phyloP scores from a whole-genome alignment of 2,888 invertebrate genomes.

The Alitta virens region DNA sequence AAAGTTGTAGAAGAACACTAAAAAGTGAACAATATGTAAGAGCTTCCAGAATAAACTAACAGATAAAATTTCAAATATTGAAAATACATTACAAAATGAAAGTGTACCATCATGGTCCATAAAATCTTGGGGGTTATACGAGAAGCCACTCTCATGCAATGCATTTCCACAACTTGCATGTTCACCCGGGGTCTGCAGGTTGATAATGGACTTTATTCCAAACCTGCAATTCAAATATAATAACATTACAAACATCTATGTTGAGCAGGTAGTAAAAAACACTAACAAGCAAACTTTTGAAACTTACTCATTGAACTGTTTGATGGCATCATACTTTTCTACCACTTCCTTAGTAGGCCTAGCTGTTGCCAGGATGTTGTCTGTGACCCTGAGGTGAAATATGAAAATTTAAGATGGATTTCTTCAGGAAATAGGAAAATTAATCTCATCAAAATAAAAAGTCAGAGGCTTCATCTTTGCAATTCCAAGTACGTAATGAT shows the following conservation, averaged over 20 bases:
- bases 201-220: constrained; percentile 79
- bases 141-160: constrained; percentile 75
- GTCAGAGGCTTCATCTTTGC: background rate
- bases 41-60: too few species aligned
- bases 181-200: constrained; percentile 80
- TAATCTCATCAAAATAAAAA: background rate
- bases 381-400: constrained; percentile 71
- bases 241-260: background rate
- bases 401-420: background rate
- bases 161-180: constrained; percentile 79
- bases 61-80: too few species aligned
- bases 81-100: too few species aligned
- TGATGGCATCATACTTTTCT: constrained; percentile 72
- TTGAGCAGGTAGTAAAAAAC: background rate
- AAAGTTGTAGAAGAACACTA: constrained; percentile 89
- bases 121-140: constrained; percentile 78
- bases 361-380: constrained; percentile 85
- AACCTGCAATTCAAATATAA: constrained; percentile 60
- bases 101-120: constrained; percentile 80
- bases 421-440: background rate
- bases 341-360: constrained; percentile 76
- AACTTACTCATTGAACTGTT: constrained; percentile 70
- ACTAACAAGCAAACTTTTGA: background rate
- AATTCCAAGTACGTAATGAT: background rate
- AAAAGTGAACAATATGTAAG: constrained; percentile 28